These are phyloP conservation scores for Hyposoter didymator DNA, from an alignment of 2,888 invertebrate species.

Conservation along the genomic window DNA sequence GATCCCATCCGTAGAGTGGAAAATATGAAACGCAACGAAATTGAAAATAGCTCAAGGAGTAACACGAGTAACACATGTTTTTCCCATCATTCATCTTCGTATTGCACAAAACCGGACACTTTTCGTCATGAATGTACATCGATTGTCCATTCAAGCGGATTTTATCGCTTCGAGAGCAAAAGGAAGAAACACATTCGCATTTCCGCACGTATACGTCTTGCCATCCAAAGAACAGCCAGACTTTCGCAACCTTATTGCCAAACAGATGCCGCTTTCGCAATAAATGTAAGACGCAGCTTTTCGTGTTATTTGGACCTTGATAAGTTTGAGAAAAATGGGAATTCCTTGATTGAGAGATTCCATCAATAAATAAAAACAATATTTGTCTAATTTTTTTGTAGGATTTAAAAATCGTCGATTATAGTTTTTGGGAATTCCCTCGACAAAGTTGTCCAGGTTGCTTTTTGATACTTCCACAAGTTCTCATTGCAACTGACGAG, in stretches of 20 bases:
- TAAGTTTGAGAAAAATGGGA: neutral
- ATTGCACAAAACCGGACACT: conserved; percentile 13
- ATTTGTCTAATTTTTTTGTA: neutral
- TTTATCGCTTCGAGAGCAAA: conserved; percentile 25
- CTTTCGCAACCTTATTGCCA: neutral
- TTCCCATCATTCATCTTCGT: conserved; percentile 22
- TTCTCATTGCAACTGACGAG: neutral
- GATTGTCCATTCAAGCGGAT: conserved; percentile 30
- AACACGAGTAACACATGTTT: conserved; percentile 12
- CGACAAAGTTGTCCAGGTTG: neutral
- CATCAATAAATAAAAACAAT: neutral
- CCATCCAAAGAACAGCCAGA: neutral
- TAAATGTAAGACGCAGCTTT: neutral
- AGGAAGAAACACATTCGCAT: conserved; percentile 9
- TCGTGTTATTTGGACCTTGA: neutral
- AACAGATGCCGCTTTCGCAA: neutral
- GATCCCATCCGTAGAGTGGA: neutral
- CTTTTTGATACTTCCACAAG: neutral
- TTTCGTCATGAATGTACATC: conserved; percentile 25
- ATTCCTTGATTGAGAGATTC: neutral
- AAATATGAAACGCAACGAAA: conserved; percentile 4
- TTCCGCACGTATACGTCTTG: neutral
- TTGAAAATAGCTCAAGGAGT: conserved; percentile 12
- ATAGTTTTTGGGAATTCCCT: neutral
- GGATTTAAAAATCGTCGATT: neutral